phyloP scores from a whole-genome alignment of 1,140 invertebrate genomes.

The Aricia agestis region DNA sequence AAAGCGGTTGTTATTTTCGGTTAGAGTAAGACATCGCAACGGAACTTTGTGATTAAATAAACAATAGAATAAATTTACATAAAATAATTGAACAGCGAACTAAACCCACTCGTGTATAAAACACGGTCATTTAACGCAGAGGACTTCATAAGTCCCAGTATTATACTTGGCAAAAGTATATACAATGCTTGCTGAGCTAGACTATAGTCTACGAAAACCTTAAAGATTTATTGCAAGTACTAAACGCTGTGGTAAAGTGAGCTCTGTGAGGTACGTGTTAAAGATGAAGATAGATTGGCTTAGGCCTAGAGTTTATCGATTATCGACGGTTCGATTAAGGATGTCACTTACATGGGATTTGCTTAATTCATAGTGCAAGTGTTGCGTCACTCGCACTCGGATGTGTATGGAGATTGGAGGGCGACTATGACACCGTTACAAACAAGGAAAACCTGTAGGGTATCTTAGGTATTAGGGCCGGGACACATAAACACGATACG shows the following conservation, averaged over 20 bases:
- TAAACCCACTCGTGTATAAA: constrained; percentile 11
- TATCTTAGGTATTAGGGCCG: no score
- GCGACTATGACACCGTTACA: constrained; percentile 9
- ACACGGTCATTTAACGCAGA: neutral
- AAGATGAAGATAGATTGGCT: neutral
- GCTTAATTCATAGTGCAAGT: constrained; percentile 36
- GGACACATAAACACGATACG: no score
- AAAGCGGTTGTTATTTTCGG: neutral
- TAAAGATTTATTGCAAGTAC: constrained; percentile 15
- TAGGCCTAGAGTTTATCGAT: constrained; percentile 26
- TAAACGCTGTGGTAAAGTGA: neutral
- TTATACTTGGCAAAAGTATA: constrained; percentile 17
- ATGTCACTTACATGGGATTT: constrained; percentile 34
- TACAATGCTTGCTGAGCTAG: constrained; percentile 18
- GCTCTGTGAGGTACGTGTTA: neutral
- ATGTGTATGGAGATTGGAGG: neutral
- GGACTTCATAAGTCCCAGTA: neutral
- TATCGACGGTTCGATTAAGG: constrained; percentile 30
- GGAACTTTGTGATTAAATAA: neutral
- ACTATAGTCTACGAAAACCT: constrained; percentile 8
- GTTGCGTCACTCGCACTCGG: constrained; percentile 26
- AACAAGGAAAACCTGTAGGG: no score
- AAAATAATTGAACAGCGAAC: constrained; percentile 13
- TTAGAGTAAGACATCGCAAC: neutral
- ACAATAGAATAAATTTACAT: constrained; percentile 14